Base-by-base conservation (phyloP, 2,888 invertebrate genomes). In the Nymphalis polychloros region DNA sequence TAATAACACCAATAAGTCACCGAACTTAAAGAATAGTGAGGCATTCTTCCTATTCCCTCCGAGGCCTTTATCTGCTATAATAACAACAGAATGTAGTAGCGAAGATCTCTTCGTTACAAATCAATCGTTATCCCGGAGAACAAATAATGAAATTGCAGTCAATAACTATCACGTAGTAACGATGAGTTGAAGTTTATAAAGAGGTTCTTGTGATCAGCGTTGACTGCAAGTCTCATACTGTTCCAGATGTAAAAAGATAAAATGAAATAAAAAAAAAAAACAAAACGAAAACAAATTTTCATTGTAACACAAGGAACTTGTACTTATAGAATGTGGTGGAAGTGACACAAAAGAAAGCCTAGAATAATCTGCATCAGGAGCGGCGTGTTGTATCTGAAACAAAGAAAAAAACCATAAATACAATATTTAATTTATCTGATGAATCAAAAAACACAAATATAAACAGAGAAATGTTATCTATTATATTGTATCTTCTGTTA, bases 381-480 rank as follows among this genome's bases (percentile, higher is more conserved):
- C 67, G 79, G 75, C 82, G 78, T 78, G 81, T 80, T 77, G 82
- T 78, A 90, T 88, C 91, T 91, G 90, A 60, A 91, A 90, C 90
- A 90, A 91, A 67, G 76, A 70, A 65, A 53, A 68, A 23, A 48
- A 31, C 7, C 41, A 41, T 41, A 48, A 47, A 23, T 67, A 8
- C 35, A 50, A 10, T 53, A 41, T 35, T 46, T 23, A n/a, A 3
- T 48, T 55, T 17, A n/a, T 52, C 27, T 27, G n/a, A 55, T 41
- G 4, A 41, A 41, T 4, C 41, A 27, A 31, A 23, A 31, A 31
- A 50, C 19, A 50, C 50, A 50, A 20, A 10, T 19, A 8, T 31
- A 13, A 41, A 13, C 41, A 7, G 13, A 16, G 19, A 20, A 6
- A 19, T 10, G 7, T 10, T 3, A 10, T 50, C 19, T 13, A 1